Base-by-base conservation (phyloP, 2,888 invertebrate species). In the Polydrusus cervinus region DNA sequence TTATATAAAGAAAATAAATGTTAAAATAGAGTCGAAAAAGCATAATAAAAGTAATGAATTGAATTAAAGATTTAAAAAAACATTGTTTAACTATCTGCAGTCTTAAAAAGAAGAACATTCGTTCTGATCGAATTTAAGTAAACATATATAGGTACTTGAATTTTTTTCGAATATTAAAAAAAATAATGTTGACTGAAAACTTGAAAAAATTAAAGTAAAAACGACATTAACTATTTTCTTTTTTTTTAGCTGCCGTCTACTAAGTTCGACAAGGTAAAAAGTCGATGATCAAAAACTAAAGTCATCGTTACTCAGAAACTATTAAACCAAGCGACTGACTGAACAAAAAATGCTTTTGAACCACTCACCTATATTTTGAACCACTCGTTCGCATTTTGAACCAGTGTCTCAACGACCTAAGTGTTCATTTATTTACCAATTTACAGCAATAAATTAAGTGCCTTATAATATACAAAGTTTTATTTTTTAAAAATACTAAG, bases 241-340 rank as follows among this genome's bases (percentile, higher is more conserved):
- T 57, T 75, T 76, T 85, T 86, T 76, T 82, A 86, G 85, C 86
- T 81, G 86, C 86, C 78, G 86, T 85, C 80, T 86, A 85, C 83
- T 86, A 84, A 85, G 80, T 81, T 70, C 62, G 62, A 77, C 76
- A 79, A 62, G 75, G 72, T 74, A 75, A 78, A 71, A 72, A 66
- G 73, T 79, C 75, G 76, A 79, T 74, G 78, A 80, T 78, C 77
- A 75, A 70, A 76, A 79, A 74, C 61, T 38, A 10, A 49, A 55
- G 64, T 55, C 75, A 75, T 66, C 71, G 78, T 74, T 73, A 60
- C 69, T 60, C 47, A 73, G 60, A 64, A 66, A 66, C 68, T 53
- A 62, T 70, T 38, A 55, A 61, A 71, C 49, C 71, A 77, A 79
- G 81, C 81, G 81, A 82, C 82, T 81, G 83, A 82, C 82, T 81